These are phyloP conservation scores for Drymonia ruficornis DNA, from an alignment of 2,888 invertebrate species.

Conservation along the genomic window DNA sequence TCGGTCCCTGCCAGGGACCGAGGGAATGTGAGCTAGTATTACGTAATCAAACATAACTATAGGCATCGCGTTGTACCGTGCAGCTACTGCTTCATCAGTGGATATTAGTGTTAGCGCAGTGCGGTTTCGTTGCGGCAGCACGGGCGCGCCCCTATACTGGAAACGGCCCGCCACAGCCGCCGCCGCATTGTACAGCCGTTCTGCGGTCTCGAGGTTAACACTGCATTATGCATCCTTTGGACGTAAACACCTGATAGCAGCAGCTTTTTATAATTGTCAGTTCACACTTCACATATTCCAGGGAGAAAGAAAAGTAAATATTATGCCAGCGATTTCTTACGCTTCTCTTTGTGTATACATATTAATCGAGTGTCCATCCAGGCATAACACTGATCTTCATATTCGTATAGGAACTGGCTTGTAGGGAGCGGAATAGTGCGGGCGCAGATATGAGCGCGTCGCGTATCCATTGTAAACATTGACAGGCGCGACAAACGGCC, in stretches of 20 bases:
- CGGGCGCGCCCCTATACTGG: background rate
- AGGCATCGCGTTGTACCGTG: background rate
- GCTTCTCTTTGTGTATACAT: too few species aligned
- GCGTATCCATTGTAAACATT: background rate
- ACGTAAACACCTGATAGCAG: too few species aligned
- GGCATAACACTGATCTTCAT: background rate
- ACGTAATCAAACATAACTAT: background rate
- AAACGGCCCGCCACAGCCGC: background rate
- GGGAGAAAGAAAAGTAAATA: too few species aligned
- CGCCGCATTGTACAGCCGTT: background rate
- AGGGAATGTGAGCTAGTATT: background rate
- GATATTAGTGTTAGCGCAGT: background rate
- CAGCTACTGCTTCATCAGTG: background rate
- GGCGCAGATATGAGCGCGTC: background rate
- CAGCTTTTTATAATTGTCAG: too few species aligned
- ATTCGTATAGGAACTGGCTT: background rate
- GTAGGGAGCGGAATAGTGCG: background rate
- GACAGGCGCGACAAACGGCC: conserved; percentile 32
- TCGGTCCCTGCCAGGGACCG: too few species aligned
- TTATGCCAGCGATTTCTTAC: too few species aligned
- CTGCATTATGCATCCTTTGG: too few species aligned
- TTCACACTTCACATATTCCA: too few species aligned
- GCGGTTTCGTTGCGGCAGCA: background rate
- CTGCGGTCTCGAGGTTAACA: background rate
- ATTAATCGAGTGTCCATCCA: too few species aligned